Evolutionary conservation across 2,888 invertebrate species (phyloP), one percentile per base, ranked within the genome.

Genomic region (Neocrepidodera transversa): DNA sequence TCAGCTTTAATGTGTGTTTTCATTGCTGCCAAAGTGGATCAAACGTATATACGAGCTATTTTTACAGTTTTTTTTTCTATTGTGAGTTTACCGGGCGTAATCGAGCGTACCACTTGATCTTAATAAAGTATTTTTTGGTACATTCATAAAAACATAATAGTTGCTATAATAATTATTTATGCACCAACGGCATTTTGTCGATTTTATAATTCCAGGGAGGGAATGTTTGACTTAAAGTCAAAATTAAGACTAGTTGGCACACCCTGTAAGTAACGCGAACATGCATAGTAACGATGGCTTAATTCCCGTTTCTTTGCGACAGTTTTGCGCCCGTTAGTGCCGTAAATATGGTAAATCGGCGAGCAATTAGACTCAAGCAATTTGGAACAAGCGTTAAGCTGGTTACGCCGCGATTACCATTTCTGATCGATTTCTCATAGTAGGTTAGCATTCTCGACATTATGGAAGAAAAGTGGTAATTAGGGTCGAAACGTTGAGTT

Each of bases 361-460:
- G 13, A n/a, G 35, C 35, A 35, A 35, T 35, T 35, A 11, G 20
- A 20, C 20, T 42, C 42, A 1, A 5, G 11, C n/a, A 42, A 42
- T 20, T 42, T 42, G 42, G 13, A 4, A 11, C 18, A 17, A 20
- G 11, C 11, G 18, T 5, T 20, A 18, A n/a, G 7, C 20, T 42
- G 23, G 23, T 36, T 35, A 20, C 49, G 17, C 10, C 36, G 20
- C 36, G 23, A 36, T 50, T 50, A 35, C 49, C 26, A 35, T 50
- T 36, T 36, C 18, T n/a, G 36, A 36, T 36, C 35, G 36, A 50
- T 50, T 20, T 17, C 14, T 50, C 49, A 50, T 36, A 30, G 36
- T 11, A 20, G 42, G 42, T 18, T 18, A 35, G 35, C 13, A 13
- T 13, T 35, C 35, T 11, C 35, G 35, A 35, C 35, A 35, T 13